phyloP scores from a whole-genome alignment of 2,888 invertebrate genomes.

The Plagodis pulveraria region DNA sequence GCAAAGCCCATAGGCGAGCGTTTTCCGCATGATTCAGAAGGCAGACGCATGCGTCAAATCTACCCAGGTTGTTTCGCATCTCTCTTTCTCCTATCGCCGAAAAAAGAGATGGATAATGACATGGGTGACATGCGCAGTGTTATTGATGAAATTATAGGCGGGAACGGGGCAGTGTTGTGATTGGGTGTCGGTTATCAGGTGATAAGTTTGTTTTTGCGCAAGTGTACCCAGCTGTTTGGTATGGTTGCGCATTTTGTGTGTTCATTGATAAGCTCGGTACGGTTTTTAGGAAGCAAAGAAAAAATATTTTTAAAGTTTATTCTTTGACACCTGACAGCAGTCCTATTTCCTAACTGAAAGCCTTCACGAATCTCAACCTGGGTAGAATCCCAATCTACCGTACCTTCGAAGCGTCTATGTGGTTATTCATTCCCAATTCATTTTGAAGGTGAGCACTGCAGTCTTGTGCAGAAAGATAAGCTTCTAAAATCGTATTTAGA shows the following conservation, averaged over 20 bases:
- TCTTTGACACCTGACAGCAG: too few relatives aligned
- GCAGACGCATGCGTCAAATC: constrained; percentile 41
- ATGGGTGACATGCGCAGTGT: constrained; percentile 75
- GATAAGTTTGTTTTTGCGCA: constrained; percentile 25
- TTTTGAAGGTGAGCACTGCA: too few relatives aligned
- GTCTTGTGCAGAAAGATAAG: too few relatives aligned
- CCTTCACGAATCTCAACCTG: too few relatives aligned
- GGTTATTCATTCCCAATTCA: too few relatives aligned
- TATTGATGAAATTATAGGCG: constrained; percentile 80
- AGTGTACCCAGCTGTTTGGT: constrained; percentile 9
- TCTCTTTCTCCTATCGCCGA: constrained; percentile 42
- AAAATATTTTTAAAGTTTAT: too few relatives aligned
- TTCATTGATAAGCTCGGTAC: not conserved
- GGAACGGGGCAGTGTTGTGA: constrained; percentile 34
- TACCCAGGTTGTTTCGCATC: constrained; percentile 66
- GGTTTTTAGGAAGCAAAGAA: too few relatives aligned
- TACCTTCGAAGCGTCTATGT: too few relatives aligned
- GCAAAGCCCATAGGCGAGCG: constrained; percentile 27
- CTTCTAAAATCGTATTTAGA: too few relatives aligned
- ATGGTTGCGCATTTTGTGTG: not conserved
- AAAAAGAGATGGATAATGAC: constrained; percentile 50
- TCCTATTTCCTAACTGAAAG: too few relatives aligned
- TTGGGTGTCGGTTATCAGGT: constrained; percentile 21
- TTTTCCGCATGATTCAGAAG: constrained; percentile 43
- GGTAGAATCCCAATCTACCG: too few relatives aligned